These are phyloP conservation scores for Montipora cactus DNA, from an alignment of 64 coral and sea anemone genomes.

Conservation along the genomic window DNA sequence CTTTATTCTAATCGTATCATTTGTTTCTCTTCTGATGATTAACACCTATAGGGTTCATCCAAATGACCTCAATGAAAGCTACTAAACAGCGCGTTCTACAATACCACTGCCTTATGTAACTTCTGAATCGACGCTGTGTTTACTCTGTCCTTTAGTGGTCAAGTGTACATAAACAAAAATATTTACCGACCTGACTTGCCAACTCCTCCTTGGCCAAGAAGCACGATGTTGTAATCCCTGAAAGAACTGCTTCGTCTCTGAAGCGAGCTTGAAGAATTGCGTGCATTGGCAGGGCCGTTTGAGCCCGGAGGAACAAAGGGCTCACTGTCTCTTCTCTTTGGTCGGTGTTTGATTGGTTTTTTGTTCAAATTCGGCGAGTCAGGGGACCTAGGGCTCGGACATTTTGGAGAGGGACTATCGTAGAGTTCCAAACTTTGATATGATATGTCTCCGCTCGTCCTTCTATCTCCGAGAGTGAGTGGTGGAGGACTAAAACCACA, in stretches of 20 bases:
- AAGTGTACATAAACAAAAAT: background rate
- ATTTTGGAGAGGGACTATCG: constrained; percentile 13
- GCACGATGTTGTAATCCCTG: constrained; percentile 86
- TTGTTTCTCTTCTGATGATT: background rate
- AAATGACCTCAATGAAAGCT: background rate
- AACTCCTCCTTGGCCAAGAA: constrained; percentile 89
- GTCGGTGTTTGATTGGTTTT: constrained; percentile 21
- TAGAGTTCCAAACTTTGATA: background rate
- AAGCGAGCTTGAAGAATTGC: constrained; percentile 45
- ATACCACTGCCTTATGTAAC: background rate
- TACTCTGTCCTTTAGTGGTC: background rate
- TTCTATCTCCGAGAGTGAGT: background rate
- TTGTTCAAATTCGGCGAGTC: constrained; percentile 4
- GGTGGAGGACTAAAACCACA: constrained; percentile 22
- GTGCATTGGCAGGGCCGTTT: constrained; percentile 5
- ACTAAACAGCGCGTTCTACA: background rate
- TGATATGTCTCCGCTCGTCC: background rate
- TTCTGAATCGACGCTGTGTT: background rate
- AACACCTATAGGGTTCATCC: background rate
- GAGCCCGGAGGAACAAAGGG: constrained; percentile 19
- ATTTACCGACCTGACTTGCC: constrained; percentile 88
- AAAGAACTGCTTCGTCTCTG: constrained; percentile 64
- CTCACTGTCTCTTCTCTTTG: constrained; percentile 58
- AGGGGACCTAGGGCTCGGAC: constrained; percentile 19
- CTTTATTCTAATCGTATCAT: background rate